Base-by-base conservation (phyloP, 2,888 invertebrate species). In the Drosophila prostipennis region DNA sequence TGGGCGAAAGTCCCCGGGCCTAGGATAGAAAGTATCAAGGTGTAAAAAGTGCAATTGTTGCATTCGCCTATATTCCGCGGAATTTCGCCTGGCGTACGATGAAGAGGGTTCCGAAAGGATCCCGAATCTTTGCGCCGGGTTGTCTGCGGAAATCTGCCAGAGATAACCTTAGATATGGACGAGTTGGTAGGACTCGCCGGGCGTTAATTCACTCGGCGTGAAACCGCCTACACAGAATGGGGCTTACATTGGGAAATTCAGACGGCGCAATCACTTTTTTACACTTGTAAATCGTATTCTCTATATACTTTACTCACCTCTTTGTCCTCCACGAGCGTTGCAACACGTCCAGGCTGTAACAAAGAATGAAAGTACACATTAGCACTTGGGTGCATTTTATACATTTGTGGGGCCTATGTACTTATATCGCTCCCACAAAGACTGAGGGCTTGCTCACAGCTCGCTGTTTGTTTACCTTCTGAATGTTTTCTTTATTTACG, bases 291-390 rank as follows among this genome's bases (percentile, higher is more conserved):
- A 32, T 54, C 29, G 23, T 37, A 19, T 23, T 16, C 19, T 32
- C 19, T 32, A 14, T 14, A n/a, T 16, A 19, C 10, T 37, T 51
- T 51, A 73, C 83, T 82, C 93, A 98, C 97, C 94, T 96, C 94
- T 89, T 94, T 94, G 89, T 96, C 95, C 91, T 96, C 95, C 58
- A 98, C 93, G 52, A 98, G 93, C 23, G 98, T 98, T 11, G 96
- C 98, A 39, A 98, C 98, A 89, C 98, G 94, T 61, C 98, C 98
- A 70, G 98, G 98, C 98, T 98, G 94, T 73, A 95, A 95, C 51
- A 77, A 67, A 78, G 65, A 83, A 72, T 56, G 61, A 37, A 52
- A 45, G 19, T 52, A 34, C 46, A 42, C 32, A 40, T 57, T 46
- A 59, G 14, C 54, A 42, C 16, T 58, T 40, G 55, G 60, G 37